Base-by-base conservation (phyloP, 2,888 invertebrate genomes). In the Drepanosiphum platanoidis region DNA sequence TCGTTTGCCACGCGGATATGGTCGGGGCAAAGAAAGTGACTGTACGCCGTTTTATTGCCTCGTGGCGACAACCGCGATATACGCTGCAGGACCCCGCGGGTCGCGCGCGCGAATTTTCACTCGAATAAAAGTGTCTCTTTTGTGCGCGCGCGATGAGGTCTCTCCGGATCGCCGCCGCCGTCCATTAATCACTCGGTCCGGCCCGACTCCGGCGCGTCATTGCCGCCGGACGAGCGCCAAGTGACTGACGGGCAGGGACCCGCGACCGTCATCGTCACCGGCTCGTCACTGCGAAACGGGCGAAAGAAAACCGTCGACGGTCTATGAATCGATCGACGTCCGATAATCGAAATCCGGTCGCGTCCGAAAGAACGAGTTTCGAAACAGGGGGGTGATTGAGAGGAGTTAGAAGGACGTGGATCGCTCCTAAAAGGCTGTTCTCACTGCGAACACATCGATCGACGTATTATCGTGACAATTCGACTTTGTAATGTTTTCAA, bases 151-250 rank as follows among this genome's bases (percentile, higher is more conserved):
- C 52, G 52, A 52, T 34, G n/a, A 70, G 22, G 58, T 27, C 34
- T 52, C 22, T 1, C n/a, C 46, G 34, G 13, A 8, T 39, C 27
- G 72, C n/a, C 15, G 46, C 18, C 9, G 46, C 34, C 58, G 36
- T 39, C 39, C 81, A 71, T 81, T 81, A 81, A 81, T 81, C 81
- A 72, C 58, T 15, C 34, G 68, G 78, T 78, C 79, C 36, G 79
- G 34, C 15, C 64, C 30, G 32, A 18, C 15, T 9, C 68, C 27
- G 2, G 27, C 36, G 5, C 22, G 36, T 32, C 2, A 0, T 34
- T 18, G 15, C 11, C n/a, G 1, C 36, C 7, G 36, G 3, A 30
- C 68, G n/a, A 4, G 32, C 34, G 30, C 13, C 64, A 13, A n/a
- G n/a, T n/a, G n/a, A n/a, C n/a, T n/a, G 42, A 13, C 13, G 8